Base-by-base conservation (phyloP, 2,113 vertebrate species). In the Brevimyrus niger region DNA sequence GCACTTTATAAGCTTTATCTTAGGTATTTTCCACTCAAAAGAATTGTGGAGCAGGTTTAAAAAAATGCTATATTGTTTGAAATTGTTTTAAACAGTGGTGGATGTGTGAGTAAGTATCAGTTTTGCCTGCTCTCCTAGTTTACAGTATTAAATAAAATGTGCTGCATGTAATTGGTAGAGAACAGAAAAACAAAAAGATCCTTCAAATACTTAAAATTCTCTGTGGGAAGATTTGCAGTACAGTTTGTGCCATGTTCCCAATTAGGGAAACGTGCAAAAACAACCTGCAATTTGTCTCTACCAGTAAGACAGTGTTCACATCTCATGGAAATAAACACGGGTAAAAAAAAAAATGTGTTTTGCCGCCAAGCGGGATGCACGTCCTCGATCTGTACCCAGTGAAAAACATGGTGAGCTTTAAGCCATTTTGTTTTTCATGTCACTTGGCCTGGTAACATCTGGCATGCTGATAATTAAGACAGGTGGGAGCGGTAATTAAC, bases 231-330 rank as follows among this genome's bases (percentile, higher is more conserved):
- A 89, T 90, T 44, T 91, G 90, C 1, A 35, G 80, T 48, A 87
- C 80, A 91, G 92, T 92, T 92, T 19, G 90, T 89, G 10, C 89
- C 93, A 92, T 92, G 92, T 93, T 93, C 90, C 90, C 90, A 92
- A 91, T 92, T 91, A 76, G 80, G 88, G 85, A 88, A 65, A 55
- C 48, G 50, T 87, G 61, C 87, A 88, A 93, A 92, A 93, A 91
- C 89, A 93, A 90, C 88, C 53, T 47, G 13, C 69, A 50, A 58
- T 47, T 11, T 69, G 21, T 31, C 38, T 44, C 21, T 82, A 19
- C 35, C 44, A 7, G 21, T 53, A 23, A 47, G 88, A 13, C 21
- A n/a, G 31, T 17, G 35, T 53, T 80, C 35, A 19, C 73, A 38
- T 15, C 73, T 80, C 73, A 38, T 80, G 73, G 73, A 76, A 76